Base-by-base conservation (phyloP, 2,888 invertebrate species). In the Odontocolon sp. region DNA sequence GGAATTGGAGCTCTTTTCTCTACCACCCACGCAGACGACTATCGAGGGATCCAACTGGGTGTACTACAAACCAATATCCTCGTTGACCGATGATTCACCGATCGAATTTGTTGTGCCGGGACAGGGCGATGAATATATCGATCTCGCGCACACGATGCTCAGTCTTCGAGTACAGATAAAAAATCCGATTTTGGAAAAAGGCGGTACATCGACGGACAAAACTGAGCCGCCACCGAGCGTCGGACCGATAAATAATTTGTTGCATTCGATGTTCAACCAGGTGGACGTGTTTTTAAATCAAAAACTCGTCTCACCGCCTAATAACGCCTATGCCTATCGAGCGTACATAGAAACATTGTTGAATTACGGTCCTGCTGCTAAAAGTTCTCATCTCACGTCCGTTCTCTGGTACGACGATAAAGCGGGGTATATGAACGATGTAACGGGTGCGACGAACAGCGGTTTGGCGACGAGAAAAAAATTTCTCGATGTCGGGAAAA, bases 101-200 rank as follows among this genome's bases (percentile, higher is more conserved):
- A 74, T 85, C 3, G 83, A 85, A 52, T 84, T 85, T 68, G 68
- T 77, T 8, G 45, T 84, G 1, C 81, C 80, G 0, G 80, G 81
- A 0, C 52, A 71, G 28, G 75, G 80, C 8, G 82, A 83, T 28
- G 83, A 82, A 64, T 83, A 83, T 38, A 54, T 81, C 5, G 83
- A 84, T 47, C 47, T 81, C n/a, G 56, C 82, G 1, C 76, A 82
- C 66, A 83, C 80, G 5, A 50, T 79, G 64, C 23, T 81, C 5
- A 57, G 36, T 26, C 45, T 45, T 2, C 23, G n/a, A 31, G 31
- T 47, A n/a, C 33, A 45, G 16, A 28, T 50, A 16, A 31, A 31
- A 8, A 2, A 23, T 11, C 2, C 11, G 38, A 5, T n/a, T n/a
- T n/a, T 14, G 2, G 38, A 14, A 11, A 2, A 1, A 2, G n/a